Evolutionary conservation across 2,797 vertebrate species (phyloP), one percentile per base, ranked within the genome.

Genomic region (Nannoperca australis): DNA sequence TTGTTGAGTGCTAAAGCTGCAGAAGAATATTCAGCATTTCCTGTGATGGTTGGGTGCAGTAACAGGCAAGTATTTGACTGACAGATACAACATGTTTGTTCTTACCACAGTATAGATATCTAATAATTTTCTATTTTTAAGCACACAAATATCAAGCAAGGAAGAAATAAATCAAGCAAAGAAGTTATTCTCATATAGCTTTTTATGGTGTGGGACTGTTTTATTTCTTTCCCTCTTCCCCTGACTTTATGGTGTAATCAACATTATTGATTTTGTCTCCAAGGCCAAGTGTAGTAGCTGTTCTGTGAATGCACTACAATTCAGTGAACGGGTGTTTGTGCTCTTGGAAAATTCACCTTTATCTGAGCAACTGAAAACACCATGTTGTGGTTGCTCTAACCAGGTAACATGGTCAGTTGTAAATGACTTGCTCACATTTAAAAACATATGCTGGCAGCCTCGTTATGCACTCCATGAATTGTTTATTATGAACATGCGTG

Each of bases 211-310:
- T 15, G 15, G n/a, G 13, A 13, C 44, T 69, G 24, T 71, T 74
- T 69, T 55, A 49, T 50, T 40, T 69, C 63, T 76, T 14, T 54
- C 30, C 22, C 15, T 8, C 8, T 62, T 61, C 30, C 50, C 49
- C 70, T 59, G 71, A 82, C 73, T 85, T 81, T 73, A 82, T 69
- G 47, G 54, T 67, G 50, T 79, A 76, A 85, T 88, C 71, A 85
- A 62, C 78, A 50, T 69, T 73, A 89, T 85, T 80, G 87, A 90
- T 88, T 60, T 44, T 27, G 77, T 81, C 67, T 83, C 64, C 36
- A 18, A 61, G 68, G 80, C 68, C 8, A 2, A 15, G 64, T 58
- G 45, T 24, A 18, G 38, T 6, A 11, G 22, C 47, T 30, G 53
- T 30, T 65, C 67, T 34, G 27, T 60, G 69, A 81, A 67, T 51